Base-by-base conservation (phyloP, 2,797 vertebrate genomes). In the Ptychobarbus kaznakovi region DNA sequence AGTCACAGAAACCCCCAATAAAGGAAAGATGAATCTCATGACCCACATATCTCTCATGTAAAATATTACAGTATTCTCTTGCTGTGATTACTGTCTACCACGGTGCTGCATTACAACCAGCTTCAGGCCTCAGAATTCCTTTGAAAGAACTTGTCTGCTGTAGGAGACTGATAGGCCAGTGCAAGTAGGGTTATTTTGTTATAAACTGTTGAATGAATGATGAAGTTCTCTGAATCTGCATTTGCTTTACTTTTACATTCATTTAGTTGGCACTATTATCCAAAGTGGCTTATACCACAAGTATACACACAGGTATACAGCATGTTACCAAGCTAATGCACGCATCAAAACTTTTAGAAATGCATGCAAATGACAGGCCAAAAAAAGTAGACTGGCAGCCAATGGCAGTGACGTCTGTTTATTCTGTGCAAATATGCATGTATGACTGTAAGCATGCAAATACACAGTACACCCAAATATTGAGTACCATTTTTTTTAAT, bases 61-160 rank as follows among this genome's bases (percentile, higher is more conserved):
- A 75, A 38, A 15, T 79, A 38, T 89, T 88, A 86, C 68, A 51
- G 61, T 81, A 79, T 44, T 22, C 28, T 86, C 88, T 87, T 61
- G 46, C 77, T 83, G 40, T 76, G 88, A 85, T 90, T 91, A 91
- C 89, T 85, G 85, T 86, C 85, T 90, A 75, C 89, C 86, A 88
- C 76, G 88, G 46, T 25, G 75, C 70, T 68, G 63, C 16, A 65
- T 58, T 76, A 56, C 82, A 58, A 80, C 73, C 25, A 32, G 82
- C 91, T 89, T 42, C 40, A 13, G 63, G 90, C 79, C 58, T 53
- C 78, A 44, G 40, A 90, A 87, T 88, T 86, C 73, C 44, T 86
- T 90, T 79, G 82, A 87, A 91, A 89, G 82, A 42, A 88, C 77
- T 87, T 80, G 80, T 70, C 70, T 69, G 58, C 68, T 70, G 81